These are phyloP conservation scores for Erebia aethiops DNA, from an alignment of 2,888 invertebrate genomes.

Conservation along the genomic window DNA sequence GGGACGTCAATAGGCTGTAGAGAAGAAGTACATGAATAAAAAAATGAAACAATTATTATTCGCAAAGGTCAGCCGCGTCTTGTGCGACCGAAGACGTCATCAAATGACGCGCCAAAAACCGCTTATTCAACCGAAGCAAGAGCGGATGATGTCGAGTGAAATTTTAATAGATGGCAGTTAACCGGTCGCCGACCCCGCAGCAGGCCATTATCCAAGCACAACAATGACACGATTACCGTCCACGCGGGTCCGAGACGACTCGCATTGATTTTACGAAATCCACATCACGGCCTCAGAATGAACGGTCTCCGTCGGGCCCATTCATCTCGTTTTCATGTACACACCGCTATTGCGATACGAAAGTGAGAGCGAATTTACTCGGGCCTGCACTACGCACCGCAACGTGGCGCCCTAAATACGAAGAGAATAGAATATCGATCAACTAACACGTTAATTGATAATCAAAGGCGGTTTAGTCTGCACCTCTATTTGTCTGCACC, in stretches of 20 bases:
- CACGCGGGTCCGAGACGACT: constrained; percentile 66
- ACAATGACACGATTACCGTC: constrained; percentile 74
- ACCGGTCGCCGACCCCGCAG: constrained; percentile 60
- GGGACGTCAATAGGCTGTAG: no score
- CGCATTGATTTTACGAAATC: constrained; percentile 80
- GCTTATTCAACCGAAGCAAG: constrained; percentile 28
- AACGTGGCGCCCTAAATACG: constrained; percentile 69
- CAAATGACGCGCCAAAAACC: constrained; percentile 11
- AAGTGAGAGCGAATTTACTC: constrained; percentile 81
- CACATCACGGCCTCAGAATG: constrained; percentile 75
- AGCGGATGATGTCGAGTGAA: constrained; percentile 55
- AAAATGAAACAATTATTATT: not conserved
- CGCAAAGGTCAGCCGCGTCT: constrained; percentile 18
- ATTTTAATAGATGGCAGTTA: constrained; percentile 64
- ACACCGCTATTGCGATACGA: constrained; percentile 77
- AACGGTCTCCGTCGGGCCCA: constrained; percentile 76
- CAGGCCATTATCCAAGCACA: constrained; percentile 65
- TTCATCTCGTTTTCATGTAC: constrained; percentile 82
- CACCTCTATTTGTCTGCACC: constrained; percentile 11
- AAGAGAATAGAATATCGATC: constrained; percentile 63
- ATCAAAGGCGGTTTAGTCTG: constrained; percentile 36
- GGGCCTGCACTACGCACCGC: constrained; percentile 70
- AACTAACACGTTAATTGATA: constrained; percentile 50
- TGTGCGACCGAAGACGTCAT: not conserved
- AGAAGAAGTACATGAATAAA: no score